Conservation (phyloP, 2,888 invertebrate species). For the Agapostemon virescens region DNA sequence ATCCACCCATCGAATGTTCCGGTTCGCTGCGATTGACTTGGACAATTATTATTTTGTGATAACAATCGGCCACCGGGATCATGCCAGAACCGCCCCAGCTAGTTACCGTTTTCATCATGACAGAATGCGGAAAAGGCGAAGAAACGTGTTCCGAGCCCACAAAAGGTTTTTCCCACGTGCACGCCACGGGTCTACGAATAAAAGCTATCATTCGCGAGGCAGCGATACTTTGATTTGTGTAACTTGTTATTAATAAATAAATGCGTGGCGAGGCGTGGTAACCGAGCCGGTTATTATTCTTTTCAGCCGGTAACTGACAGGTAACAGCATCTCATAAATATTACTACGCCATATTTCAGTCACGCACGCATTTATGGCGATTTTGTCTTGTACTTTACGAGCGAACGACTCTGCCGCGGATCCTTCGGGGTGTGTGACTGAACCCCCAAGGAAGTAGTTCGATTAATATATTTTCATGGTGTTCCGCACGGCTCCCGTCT, state of each 20-base stretch:
- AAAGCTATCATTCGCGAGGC: conserved; percentile 30
- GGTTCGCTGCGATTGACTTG: no score
- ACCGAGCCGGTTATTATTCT: conserved; percentile 57
- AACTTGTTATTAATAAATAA: conserved; percentile 68
- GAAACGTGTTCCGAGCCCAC: conserved; percentile 21
- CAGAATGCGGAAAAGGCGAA: conserved; percentile 55
- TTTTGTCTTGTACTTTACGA: conserved; percentile 65
- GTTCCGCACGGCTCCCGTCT: conserved; percentile 31
- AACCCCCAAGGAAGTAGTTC: conserved; percentile 57
- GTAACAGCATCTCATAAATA: conserved; percentile 68
- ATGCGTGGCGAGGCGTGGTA: conserved; percentile 56
- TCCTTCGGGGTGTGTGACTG: conserved; percentile 46
- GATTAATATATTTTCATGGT: conserved; percentile 62
- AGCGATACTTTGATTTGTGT: conserved; percentile 59
- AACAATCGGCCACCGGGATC: no score
- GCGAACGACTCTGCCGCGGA: conserved; percentile 38
- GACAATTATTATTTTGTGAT: no score
- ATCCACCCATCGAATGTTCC: no score
- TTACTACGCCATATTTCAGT: conserved; percentile 66
- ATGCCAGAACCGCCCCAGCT: background rate
- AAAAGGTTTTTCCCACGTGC: conserved; percentile 47
- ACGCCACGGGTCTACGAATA: conserved; percentile 20
- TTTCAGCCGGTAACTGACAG: conserved; percentile 63
- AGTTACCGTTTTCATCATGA: background rate
- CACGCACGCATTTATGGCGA: conserved; percentile 66